Base-by-base conservation (phyloP, 1,140 invertebrate genomes). In the Lepidurus arcticus region DNA sequence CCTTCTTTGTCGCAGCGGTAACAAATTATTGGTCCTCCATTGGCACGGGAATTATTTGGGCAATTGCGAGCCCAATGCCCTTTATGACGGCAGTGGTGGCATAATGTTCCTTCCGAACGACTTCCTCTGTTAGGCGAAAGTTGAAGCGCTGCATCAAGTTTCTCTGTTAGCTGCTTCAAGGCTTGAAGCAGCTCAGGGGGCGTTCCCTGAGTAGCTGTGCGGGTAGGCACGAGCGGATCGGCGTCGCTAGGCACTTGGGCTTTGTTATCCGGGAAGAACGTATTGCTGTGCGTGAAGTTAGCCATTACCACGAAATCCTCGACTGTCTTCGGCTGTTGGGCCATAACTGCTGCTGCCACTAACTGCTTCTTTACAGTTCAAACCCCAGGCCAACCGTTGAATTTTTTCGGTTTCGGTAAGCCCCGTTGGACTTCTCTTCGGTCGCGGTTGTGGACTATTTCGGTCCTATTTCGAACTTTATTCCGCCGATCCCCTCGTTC, bases 1-100 rank as follows among this genome's bases (percentile, higher is more conserved):
- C 94, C 94, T 80, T 90, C 89, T 88, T 94, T 93, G 87, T 93
- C 93, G 87, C 93, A 95, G 84, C 91, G 93, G 87, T 94, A 95
- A 87, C 93, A 94, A 81, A 91, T 78, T 10, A 13, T 7, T 2
- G 43, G 1, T 3, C 24, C 5, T 10, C 11, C 0, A 42, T 16
- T 21, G 10, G 1, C 77, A 1, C 77, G 6, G 9, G 21, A 8
- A 1, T 7, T 3, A 73, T 9, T 16, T 0, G 47, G 43, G 10
- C 44, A 34, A 53, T 77, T 44, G 47, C 45, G 45, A 6, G 76
- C 76, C 34, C 44, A 21, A 5, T 77, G 44, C 34, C 16, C 34
- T 42, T 1, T 16, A 8, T 75, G 5, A 1, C 13, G 74, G 74
- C 74, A 75, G 42, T 13, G 76, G 10, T 26, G 47, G 26, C 76